phyloP scores from a whole-genome alignment of 2,888 invertebrate genomes.

The Anthophora plumipes region DNA sequence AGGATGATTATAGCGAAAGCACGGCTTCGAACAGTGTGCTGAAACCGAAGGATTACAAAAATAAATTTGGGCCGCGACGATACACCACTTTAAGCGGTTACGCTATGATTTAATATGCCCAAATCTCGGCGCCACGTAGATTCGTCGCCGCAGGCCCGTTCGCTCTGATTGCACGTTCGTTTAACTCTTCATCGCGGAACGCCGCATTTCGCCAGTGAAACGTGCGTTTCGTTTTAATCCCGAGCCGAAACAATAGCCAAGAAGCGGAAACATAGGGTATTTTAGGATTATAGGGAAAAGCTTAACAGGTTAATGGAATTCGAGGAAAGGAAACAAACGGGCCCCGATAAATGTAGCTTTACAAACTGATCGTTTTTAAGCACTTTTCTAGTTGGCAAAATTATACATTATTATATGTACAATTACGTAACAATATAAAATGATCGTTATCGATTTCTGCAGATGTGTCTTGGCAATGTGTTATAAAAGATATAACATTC shows the following conservation, averaged over 20 bases:
- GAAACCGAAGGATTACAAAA: slow-evolving; percentile 47
- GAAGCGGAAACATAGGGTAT: slow-evolving; percentile 22
- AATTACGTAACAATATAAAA: neutral
- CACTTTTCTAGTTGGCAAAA: neutral
- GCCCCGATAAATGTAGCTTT: neutral
- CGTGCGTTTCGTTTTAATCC: slow-evolving; percentile 14
- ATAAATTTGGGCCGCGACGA: slow-evolving; percentile 46
- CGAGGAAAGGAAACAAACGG: neutral
- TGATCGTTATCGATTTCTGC: neutral
- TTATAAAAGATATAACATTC: too few relatives aligned
- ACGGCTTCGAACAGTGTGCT: neutral
- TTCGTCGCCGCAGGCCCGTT: slow-evolving; percentile 55
- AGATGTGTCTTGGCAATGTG: too few relatives aligned
- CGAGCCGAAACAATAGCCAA: neutral
- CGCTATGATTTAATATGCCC: slow-evolving; percentile 67
- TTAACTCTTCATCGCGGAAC: slow-evolving; percentile 24
- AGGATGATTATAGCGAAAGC: slow-evolving; percentile 43
- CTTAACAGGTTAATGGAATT: neutral
- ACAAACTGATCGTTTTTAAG: too few relatives aligned
- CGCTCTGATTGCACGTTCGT: slow-evolving; percentile 47
- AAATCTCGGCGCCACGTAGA: slow-evolving; percentile 59
- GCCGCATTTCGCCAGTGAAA: neutral
- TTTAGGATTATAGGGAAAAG: slow-evolving; percentile 2
- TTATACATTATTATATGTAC: neutral
- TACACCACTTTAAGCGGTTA: slow-evolving; percentile 49